Conservation (phyloP, 1,140 invertebrate genomes). For the Gonioctena quinquepunctata region DNA sequence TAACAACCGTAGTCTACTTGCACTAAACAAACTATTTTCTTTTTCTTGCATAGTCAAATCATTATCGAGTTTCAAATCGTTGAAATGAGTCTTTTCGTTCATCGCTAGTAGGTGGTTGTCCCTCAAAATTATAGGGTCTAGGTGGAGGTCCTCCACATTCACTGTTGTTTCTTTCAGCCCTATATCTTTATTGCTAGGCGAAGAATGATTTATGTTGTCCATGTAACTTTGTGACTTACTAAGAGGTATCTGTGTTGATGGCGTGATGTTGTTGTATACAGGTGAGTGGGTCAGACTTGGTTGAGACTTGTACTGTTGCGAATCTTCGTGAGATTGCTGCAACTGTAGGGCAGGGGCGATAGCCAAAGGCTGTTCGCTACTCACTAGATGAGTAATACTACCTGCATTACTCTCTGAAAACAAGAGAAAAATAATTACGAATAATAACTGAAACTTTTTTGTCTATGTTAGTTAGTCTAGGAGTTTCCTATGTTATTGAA, state of each 20-base stretch:
- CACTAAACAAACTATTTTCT: conserved; percentile 56
- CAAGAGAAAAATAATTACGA: too few species aligned
- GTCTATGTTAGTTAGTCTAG: too few species aligned
- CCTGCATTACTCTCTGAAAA: conserved; percentile 66
- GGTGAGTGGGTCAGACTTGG: conserved; percentile 51
- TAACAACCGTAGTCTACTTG: conserved; percentile 70
- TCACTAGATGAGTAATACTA: conserved; percentile 66
- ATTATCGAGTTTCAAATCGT: conserved; percentile 44
- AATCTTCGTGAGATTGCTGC: conserved; percentile 56
- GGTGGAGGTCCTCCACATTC: conserved; percentile 46
- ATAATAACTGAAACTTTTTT: too few species aligned
- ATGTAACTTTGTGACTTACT: conserved; percentile 47
- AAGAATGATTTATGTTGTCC: conserved; percentile 41
- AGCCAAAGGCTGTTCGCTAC: conserved; percentile 65
- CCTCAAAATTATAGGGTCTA: conserved; percentile 49
- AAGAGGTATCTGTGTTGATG: conserved; percentile 21
- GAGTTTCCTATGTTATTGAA: too few species aligned
- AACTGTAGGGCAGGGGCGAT: conserved; percentile 54
- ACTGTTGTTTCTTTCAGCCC: conserved; percentile 17
- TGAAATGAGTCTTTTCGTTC: conserved; percentile 21
- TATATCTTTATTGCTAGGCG: neutral
- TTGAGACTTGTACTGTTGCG: conserved; percentile 50
- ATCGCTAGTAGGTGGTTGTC: conserved; percentile 37
- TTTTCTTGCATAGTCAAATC: conserved; percentile 52
- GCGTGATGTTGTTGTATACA: conserved; percentile 49